A percentile compares a stretch with the other conserved stretches of the same genome.
Evolutionary conservation across 2,797 vertebrate genomes (phyloP).

Genomic region (Adelosebastes latens): DNA sequence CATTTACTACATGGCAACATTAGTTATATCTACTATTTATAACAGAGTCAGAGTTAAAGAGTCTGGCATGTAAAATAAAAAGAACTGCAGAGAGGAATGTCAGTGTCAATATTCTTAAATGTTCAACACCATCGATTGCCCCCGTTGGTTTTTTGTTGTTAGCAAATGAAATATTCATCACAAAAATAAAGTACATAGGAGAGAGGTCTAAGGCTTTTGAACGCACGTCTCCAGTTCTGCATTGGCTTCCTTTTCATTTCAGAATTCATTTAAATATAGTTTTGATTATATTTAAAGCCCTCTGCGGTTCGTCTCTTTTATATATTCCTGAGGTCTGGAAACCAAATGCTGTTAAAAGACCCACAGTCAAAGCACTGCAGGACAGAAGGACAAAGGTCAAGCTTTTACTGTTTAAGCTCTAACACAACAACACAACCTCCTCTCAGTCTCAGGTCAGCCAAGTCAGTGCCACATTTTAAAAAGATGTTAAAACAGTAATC

Average conservation of each 20-base stretch:
- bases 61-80: neutral
- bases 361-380: neutral
- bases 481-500: neutral
- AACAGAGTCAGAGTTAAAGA: neutral
- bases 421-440: neutral
- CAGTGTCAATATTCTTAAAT: neutral
- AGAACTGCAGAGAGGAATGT: neutral
- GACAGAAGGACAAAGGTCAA: neutral
- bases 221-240: neutral
- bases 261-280: neutral
- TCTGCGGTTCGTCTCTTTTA: neutral
- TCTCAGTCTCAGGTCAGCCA: neutral
- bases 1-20: neutral
- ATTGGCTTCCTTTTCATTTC: neutral
- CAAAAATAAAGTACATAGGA: neutral
- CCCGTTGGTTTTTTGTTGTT: neutral
- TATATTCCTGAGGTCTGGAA: neutral
- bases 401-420: neutral
- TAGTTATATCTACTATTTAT: neutral
- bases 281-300: neutral
- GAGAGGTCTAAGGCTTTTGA: neutral
- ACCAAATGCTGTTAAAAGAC: neutral
- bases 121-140: neutral
- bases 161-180: neutral
- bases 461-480: neutral